A percentile compares a stretch with the other conserved stretches of the same genome.
Conservation (phyloP, 2,113 vertebrate genomes). For the Petrocephalus zakoni region DNA sequence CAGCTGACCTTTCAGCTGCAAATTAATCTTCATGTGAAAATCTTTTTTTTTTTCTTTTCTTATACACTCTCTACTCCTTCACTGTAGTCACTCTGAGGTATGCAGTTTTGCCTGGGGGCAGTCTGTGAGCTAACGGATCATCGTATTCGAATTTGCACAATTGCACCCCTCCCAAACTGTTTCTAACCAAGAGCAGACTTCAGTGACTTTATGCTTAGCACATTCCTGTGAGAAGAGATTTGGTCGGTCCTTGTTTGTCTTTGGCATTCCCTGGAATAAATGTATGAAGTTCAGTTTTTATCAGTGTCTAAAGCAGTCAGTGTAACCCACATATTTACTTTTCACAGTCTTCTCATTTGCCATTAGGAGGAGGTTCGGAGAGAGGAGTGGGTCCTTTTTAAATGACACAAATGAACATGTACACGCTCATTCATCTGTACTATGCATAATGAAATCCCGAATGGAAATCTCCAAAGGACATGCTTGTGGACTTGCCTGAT, state of each 20-base stretch:
- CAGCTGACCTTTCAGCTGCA: not conserved
- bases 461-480: not conserved
- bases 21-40: not conserved
- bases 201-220: not conserved
- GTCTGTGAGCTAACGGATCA: not conserved
- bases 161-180: not conserved
- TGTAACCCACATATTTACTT: not conserved
- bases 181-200: not conserved
- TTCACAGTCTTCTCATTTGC: conserved; percentile 8
- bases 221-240: not conserved
- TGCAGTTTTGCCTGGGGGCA: not conserved
- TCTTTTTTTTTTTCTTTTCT: not conserved
- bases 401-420: not conserved
- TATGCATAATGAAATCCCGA: not conserved
- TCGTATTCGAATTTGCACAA: not conserved
- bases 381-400: not conserved
- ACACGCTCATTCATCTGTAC: not conserved
- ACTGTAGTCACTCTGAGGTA: not conserved
- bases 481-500: not conserved
- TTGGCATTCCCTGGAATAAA: not conserved
- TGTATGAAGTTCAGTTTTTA: not conserved
- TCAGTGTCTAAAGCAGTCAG: not conserved
- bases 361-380: not conserved
- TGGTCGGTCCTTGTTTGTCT: not conserved
- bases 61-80: not conserved